A percentile compares a stretch with the other conserved stretches of the same genome.
phyloP scores from a whole-genome alignment of 1,140 invertebrate species.

The Drosophila burlai region DNA sequence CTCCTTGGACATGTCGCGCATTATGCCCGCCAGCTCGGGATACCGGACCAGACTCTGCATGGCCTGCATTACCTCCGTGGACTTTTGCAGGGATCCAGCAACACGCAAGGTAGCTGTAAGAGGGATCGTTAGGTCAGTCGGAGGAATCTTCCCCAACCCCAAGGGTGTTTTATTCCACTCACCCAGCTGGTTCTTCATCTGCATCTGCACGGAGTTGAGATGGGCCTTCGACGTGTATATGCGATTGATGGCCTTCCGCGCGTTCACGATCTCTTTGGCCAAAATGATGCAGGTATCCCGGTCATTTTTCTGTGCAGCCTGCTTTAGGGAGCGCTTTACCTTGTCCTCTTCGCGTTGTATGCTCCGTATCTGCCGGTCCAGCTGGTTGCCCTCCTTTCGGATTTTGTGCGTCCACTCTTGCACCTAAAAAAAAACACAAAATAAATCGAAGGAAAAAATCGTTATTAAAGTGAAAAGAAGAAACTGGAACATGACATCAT shows the following conservation, averaged over 20 bases:
- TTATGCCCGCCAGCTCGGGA: constrained; percentile 97
- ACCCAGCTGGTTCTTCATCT: constrained; percentile 99
- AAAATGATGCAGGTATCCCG: constrained; percentile 97
- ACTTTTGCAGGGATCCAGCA: constrained; percentile 95
- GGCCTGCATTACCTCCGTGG: constrained; percentile 97
- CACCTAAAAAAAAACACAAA: constrained; percentile 88
- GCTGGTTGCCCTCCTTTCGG: constrained; percentile 95
- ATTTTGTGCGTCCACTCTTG: constrained; percentile 97
- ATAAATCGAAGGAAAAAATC: constrained; percentile 1
- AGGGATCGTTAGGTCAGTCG: neutral
- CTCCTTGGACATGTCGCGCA: constrained; percentile 99
- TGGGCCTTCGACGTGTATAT: constrained; percentile 99
- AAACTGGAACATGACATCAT: constrained; percentile 71
- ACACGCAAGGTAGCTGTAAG: constrained; percentile 92
- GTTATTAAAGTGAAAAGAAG: constrained; percentile 37
- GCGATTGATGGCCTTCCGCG: constrained; percentile 95
- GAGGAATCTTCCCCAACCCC: neutral
- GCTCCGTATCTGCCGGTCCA: constrained; percentile 97
- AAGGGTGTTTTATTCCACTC: constrained; percentile 56
- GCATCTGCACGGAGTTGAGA: constrained; percentile 97
- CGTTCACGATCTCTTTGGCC: constrained; percentile 97
- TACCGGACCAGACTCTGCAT: constrained; percentile 97
- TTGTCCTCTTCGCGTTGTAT: constrained; percentile 99
- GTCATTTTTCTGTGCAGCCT: constrained; percentile 98
- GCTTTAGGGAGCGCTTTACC: constrained; percentile 96